Conservation (phyloP, 1,140 invertebrate genomes). For the Pachyrhynchus sulphureomaculatus region DNA sequence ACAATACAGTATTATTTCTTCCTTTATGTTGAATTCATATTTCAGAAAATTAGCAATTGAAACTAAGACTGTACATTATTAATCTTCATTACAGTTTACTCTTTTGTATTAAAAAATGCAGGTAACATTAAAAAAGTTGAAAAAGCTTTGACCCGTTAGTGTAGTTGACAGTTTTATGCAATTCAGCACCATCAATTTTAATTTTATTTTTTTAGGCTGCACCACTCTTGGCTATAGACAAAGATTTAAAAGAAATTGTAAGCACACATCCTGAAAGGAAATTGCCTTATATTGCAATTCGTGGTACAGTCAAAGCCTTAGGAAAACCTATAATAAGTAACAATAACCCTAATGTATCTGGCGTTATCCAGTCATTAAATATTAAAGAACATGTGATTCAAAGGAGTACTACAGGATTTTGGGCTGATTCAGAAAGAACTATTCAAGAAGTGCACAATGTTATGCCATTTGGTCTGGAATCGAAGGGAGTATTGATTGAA, state of each 20-base stretch:
- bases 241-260: conserved; percentile 60
- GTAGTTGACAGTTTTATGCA: too few species aligned
- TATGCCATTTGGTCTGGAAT: conserved; percentile 71
- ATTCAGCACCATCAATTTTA: too few species aligned
- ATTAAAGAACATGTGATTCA: conserved; percentile 77
- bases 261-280: conserved; percentile 61
- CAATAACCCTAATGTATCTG: conserved; percentile 66
- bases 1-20: too few species aligned
- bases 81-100: too few species aligned
- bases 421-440: conserved; percentile 73
- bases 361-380: conserved; percentile 69
- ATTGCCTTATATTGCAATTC: conserved; percentile 69
- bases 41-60: too few species aligned
- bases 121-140: too few species aligned
- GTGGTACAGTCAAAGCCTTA: conserved; percentile 70
- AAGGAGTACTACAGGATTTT: conserved; percentile 73
- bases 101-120: too few species aligned
- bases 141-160: too few species aligned
- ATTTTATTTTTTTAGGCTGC: conserved; percentile 62
- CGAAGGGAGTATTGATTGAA: conserved; percentile 64
- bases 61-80: too few species aligned
- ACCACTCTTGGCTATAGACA: conserved; percentile 65
- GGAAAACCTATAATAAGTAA: conserved; percentile 70
- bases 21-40: too few species aligned
- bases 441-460: conserved; percentile 72